phyloP scores from a whole-genome alignment of 2,113 vertebrate genomes.

The Zapus hudsonius region DNA sequence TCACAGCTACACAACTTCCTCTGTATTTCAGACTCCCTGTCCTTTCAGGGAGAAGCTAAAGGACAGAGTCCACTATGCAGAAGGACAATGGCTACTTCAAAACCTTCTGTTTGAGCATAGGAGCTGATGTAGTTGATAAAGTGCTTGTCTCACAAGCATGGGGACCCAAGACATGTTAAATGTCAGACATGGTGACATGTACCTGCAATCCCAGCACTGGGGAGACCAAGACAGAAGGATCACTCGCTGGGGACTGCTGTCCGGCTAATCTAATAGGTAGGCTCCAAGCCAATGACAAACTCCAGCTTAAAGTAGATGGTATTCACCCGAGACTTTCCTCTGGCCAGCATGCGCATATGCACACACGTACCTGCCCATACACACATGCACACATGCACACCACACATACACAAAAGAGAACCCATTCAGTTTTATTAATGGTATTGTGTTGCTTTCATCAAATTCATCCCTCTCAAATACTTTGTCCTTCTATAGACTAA shows the following conservation, averaged over 20 bases:
- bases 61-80: accelerated
- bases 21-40: background rate
- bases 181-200: background rate
- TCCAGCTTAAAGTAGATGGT: no score
- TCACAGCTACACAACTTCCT: accelerated
- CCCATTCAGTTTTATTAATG: background rate
- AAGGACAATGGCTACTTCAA: background rate
- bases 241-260: no score
- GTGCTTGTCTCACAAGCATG: no score
- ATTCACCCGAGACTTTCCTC: no score
- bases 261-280: no score
- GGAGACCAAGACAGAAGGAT: no score
- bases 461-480: background rate
- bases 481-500: background rate
- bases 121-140: no score
- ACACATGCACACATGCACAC: no score
- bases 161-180: background rate
- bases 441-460: background rate
- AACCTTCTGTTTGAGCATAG: background rate
- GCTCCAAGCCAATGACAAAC: no score
- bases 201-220: background rate
- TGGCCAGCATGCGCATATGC: no score
- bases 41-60: background rate
- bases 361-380: no score
- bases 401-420: no score